Evolutionary conservation across 2,113 vertebrate species (phyloP).

Genomic region (Cynocephalus volans): DNA sequence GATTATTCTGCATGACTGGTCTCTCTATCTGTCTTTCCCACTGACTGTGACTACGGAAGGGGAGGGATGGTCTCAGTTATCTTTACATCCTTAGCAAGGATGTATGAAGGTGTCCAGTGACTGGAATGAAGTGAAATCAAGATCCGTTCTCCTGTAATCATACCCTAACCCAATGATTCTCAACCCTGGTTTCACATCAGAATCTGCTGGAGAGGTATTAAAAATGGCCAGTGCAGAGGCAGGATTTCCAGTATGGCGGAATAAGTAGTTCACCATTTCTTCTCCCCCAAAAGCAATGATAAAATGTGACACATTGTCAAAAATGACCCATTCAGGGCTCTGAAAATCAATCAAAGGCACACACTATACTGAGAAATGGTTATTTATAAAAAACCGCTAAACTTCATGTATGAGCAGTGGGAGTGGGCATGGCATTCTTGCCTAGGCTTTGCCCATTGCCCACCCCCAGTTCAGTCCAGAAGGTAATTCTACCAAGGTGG

Average conservation of each 20-base stretch:
- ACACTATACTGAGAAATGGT: neutral
- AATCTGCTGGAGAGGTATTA: neutral
- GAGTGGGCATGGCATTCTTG: neutral
- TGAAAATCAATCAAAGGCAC: slow-evolving; percentile 32
- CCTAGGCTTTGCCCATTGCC: neutral
- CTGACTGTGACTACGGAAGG: neutral
- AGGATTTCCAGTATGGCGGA: neutral
- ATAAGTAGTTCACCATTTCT: neutral
- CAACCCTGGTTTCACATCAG: neutral
- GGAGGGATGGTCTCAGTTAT: neutral
- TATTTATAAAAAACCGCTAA: slow-evolving; percentile 13
- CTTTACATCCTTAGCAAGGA: neutral
- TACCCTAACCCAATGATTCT: neutral
- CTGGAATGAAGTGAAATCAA: neutral
- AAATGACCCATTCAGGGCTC: neutral
- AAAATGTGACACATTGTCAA: neutral
- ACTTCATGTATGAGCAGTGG: neutral
- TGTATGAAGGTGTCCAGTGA: neutral
- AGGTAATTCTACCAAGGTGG: neutral
- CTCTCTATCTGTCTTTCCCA: neutral
- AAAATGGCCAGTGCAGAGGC: neutral
- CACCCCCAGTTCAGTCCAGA: neutral
- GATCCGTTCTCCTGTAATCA: neutral
- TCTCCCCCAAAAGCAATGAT: slow-evolving; percentile 1
- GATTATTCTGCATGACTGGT: neutral